These are phyloP conservation scores for Urophycis tenuis DNA, from an alignment of 2,797 vertebrate genomes.

Conservation along the genomic window DNA sequence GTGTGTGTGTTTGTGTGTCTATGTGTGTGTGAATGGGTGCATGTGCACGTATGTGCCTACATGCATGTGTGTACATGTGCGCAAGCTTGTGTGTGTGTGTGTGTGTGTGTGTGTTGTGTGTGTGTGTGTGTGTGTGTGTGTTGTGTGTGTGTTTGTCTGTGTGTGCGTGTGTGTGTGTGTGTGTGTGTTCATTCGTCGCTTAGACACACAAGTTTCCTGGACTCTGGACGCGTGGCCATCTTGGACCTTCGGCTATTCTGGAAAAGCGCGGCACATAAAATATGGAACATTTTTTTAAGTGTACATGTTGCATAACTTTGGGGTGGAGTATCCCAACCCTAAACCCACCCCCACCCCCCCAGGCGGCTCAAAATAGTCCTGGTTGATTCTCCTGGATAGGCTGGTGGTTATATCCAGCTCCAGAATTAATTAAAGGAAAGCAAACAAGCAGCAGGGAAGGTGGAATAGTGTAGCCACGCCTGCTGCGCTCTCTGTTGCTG, in stretches of 20 bases:
- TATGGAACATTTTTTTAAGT: constrained; percentile 45
- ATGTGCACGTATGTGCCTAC: constrained; percentile 9
- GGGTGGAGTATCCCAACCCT: constrained; percentile 47
- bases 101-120: constrained; percentile 1
- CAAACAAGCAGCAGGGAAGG: constrained; percentile 51
- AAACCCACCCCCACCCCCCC: neutral
- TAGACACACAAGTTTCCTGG: constrained; percentile 34
- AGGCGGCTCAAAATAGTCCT: constrained; percentile 56
- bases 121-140: no score
- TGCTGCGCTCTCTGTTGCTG: constrained; percentile 28
- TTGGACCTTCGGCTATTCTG: constrained; percentile 36
- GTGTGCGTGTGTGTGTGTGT: neutral
- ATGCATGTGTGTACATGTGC: neutral
- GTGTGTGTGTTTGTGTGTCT: no score
- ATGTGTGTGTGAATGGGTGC: neutral
- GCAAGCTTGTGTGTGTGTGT: constrained; percentile 3
- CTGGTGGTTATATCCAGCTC: constrained; percentile 32
- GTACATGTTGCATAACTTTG: constrained; percentile 57
- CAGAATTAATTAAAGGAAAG: constrained; percentile 47
- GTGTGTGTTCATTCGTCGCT: constrained; percentile 22
- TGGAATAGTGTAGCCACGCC: constrained; percentile 36
- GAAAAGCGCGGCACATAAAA: constrained; percentile 45
- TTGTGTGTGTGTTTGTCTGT: no score
- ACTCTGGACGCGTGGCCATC: constrained; percentile 40
- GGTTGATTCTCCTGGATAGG: constrained; percentile 38